Conservation (phyloP, 2,113 vertebrate species). For the Phodopus roborovskii region DNA sequence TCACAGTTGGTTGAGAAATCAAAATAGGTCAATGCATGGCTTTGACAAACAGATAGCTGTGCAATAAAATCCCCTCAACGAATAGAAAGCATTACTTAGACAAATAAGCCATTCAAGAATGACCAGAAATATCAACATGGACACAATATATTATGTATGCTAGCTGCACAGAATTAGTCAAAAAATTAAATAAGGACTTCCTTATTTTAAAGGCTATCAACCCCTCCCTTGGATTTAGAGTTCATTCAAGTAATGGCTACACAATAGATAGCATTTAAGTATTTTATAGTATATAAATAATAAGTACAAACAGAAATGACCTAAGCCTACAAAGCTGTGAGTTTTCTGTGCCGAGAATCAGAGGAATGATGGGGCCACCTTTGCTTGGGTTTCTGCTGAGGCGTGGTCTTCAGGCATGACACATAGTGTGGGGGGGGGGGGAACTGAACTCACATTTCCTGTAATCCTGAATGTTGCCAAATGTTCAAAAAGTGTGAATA, state of each 20-base stretch:
- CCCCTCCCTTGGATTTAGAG: neutral
- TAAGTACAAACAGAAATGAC: neutral
- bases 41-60: slow-evolving; percentile 7
- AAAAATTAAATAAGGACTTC: neutral
- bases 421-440: neutral
- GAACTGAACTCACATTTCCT: neutral
- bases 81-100: slow-evolving; percentile 35
- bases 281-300: neutral
- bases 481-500: neutral
- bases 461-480: neutral
- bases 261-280: neutral
- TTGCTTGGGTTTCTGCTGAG: neutral
- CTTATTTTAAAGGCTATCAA: slow-evolving; percentile 1
- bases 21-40: neutral
- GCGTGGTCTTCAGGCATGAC: neutral
- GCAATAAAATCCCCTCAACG: neutral
- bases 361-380: neutral
- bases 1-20: neutral
- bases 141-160: neutral
- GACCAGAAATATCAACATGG: slow-evolving; percentile 1
- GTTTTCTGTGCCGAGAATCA: neutral
- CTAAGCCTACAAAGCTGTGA: neutral
- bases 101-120: neutral
- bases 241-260: neutral
- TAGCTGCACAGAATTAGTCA: neutral